Evolutionary conservation across 2,113 vertebrate genomes (phyloP), one percentile per base, ranked within the genome.

Genomic region (Pseudopodoces humilis): DNA sequence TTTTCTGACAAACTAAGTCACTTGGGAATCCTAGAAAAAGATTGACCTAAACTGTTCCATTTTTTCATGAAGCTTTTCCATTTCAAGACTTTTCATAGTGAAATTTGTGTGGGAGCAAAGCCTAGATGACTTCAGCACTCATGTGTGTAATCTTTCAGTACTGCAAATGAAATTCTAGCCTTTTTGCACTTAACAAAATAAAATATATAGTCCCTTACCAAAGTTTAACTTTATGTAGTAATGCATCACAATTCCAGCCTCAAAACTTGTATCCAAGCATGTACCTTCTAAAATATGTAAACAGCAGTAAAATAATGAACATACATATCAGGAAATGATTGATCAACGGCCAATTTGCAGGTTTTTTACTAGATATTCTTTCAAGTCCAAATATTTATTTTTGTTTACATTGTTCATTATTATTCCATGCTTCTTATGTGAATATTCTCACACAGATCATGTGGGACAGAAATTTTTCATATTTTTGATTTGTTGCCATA

Each of bases 61-160:
- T 59, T 89, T 91, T 64, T 86, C 21, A n/a, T 37, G 44, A 75
- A 68, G 53, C 37, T 55, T 86, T 86, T 75, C 27, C 31, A n/a
- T 77, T 75, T 84, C 60, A 79, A 78, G 65, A 35, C 65, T 50
- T 83, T 88, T 76, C 33, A 33, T 13, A 68, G 79, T 7, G 10
- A 92, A 59, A 39, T 83, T 76, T 90, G 67, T 46, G 79, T 92
- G 76, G 86, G 79, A 83, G 83, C 35, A 88, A 64, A 96, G 83
- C 91, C n/a, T 81, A 46, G 60, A 68, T 90, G 86, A 87, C 60
- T 87, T 90, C 62, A 85, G 52, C 31, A 52, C 81, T 87, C 60
- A 55, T 46, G 62, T 43, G 47, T 88, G 62, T 63, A 63, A 75
- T 92, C n/a, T 55, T 77, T 50, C 52, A 69, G 60, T 72, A 60